These are phyloP conservation scores for Drosophila fuyamai DNA, from an alignment of 1,140 invertebrate species.

Conservation along the genomic window DNA sequence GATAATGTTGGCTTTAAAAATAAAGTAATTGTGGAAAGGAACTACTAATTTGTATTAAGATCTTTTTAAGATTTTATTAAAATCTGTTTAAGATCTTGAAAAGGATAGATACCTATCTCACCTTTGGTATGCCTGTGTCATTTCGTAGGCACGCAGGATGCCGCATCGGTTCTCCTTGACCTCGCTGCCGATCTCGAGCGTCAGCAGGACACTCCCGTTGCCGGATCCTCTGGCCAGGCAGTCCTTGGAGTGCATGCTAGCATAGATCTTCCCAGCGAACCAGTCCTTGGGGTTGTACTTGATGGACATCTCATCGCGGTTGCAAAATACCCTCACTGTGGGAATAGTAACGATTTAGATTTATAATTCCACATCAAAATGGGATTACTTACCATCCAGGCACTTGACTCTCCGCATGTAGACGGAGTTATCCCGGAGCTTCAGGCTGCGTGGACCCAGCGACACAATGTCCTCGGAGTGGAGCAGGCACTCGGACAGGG, in stretches of 20 bases:
- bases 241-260: conserved; percentile 87
- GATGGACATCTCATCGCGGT: conserved; percentile 86
- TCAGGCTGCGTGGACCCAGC: conserved; percentile 85
- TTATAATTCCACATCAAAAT: not conserved
- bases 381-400: conserved; percentile 84
- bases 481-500: conserved; percentile 82
- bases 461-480: conserved; percentile 86
- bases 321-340: conserved; percentile 87
- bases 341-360: not conserved
- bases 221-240: conserved; percentile 85
- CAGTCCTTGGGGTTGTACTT: conserved; percentile 86
- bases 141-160: conserved; percentile 77
- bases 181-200: conserved; percentile 75
- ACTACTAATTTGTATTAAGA: too few species aligned
- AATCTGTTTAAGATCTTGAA: too few species aligned
- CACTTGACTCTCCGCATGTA: conserved; percentile 86
- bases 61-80: too few species aligned
- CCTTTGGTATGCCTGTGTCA: conserved; percentile 74
- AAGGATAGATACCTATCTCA: not conserved
- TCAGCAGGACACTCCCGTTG: conserved; percentile 66
- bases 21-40: too few species aligned
- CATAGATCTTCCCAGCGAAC: conserved; percentile 87
- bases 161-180: conserved; percentile 79
- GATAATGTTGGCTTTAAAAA: not conserved
- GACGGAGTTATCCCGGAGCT: conserved; percentile 66